Evolutionary conservation across 2,888 invertebrate species (phyloP).

Genomic region (Spilosoma lubricipeda): DNA sequence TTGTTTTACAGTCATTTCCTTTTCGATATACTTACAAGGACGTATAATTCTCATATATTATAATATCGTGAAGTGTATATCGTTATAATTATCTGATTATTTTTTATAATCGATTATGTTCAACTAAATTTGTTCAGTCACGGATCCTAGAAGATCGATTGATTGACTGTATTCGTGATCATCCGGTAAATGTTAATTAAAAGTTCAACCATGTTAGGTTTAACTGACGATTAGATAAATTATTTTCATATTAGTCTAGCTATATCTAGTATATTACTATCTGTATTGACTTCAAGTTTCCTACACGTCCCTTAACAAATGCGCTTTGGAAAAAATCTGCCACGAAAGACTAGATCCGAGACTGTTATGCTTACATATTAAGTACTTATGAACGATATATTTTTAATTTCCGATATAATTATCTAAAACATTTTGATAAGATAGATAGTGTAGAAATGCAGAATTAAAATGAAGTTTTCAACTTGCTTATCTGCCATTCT

Average conservation of each 20-base stretch:
- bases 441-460: background rate
- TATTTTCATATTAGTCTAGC: constrained; percentile 25
- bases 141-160: constrained; percentile 43
- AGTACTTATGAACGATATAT: background rate
- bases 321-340: background rate
- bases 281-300: too few relatives aligned
- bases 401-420: background rate
- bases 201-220: constrained; percentile 20
- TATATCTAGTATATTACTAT: too few relatives aligned
- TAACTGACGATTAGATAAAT: constrained; percentile 27
- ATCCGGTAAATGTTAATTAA: constrained; percentile 31
- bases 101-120: constrained; percentile 37
- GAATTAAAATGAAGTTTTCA: background rate
- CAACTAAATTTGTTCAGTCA: constrained; percentile 33
- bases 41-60: constrained; percentile 27
- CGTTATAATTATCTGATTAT: constrained; percentile 36
- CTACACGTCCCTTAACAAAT: too few relatives aligned
- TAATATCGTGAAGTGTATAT: constrained; percentile 13
- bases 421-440: background rate
- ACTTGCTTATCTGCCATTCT: background rate
- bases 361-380: background rate
- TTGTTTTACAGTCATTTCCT: constrained; percentile 15
- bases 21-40: constrained; percentile 8
- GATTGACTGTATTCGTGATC: constrained; percentile 42
- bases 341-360: background rate